phyloP scores from a whole-genome alignment of 2,888 invertebrate genomes.

The Dendrolimus houi region DNA sequence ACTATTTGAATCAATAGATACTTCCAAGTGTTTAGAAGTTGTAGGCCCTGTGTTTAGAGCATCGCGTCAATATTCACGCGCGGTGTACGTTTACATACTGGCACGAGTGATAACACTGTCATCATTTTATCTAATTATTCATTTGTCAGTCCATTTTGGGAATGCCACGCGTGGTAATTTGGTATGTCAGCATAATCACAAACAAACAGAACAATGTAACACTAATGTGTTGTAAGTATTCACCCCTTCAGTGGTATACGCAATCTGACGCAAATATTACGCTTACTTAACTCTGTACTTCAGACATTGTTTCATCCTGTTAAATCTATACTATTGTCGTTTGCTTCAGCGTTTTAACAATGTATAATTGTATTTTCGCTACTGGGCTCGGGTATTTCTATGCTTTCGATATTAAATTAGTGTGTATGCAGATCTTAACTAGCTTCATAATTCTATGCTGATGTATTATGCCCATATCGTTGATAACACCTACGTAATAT shows the following conservation, averaged over 20 bases:
- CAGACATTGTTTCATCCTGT: constrained; percentile 65
- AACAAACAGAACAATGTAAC: constrained; percentile 48
- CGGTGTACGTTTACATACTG: no score
- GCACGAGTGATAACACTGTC: constrained; percentile 15
- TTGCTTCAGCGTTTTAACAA: constrained; percentile 72
- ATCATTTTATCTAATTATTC: constrained; percentile 36
- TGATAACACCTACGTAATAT: constrained; percentile 63
- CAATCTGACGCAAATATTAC: constrained; percentile 59
- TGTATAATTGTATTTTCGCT: constrained; percentile 62
- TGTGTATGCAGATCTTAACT: constrained; percentile 72
- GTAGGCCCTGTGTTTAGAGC: constrained; percentile 61
- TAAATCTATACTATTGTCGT: constrained; percentile 70
- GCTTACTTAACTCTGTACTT: constrained; percentile 64
- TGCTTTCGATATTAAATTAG: constrained; percentile 75
- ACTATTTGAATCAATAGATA: constrained; percentile 45
- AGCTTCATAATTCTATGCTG: constrained; percentile 75
- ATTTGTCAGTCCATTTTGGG: constrained; percentile 58
- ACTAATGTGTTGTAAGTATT: constrained; percentile 71
- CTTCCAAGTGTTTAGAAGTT: constrained; percentile 52
- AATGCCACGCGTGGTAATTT: constrained; percentile 46
- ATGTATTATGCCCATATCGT: constrained; percentile 70
- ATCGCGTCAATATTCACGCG: constrained; percentile 35
- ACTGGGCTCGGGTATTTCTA: constrained; percentile 75
- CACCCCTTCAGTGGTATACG: constrained; percentile 54
- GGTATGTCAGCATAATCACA: constrained; percentile 38